Evolutionary conservation across 2,888 invertebrate genomes (phyloP), one percentile per base, ranked within the genome.

Genomic region (Pocota personata): DNA sequence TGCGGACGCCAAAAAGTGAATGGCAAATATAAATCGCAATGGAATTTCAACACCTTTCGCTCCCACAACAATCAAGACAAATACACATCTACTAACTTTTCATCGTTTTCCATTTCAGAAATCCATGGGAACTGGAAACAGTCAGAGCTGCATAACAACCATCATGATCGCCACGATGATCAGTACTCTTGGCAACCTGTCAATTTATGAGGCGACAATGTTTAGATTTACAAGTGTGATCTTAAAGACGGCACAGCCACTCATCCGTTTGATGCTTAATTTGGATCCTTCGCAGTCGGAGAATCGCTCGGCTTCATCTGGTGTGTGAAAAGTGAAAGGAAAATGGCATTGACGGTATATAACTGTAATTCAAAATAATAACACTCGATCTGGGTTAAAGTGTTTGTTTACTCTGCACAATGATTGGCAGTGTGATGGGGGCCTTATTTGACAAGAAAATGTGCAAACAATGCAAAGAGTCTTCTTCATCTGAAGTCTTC

Each of bases 171-270:
- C n/a, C n/a, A n/a, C n/a, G n/a, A n/a, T n/a, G n/a, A 73, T 73
- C 83, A 66, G 30, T 71, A 60, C 40, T 69, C 69, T 67, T 27
- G 46, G 40, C 30, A 57, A 57, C 16, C 72, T 80, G 80, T 80
- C 80, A 86, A 77, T 86, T 82, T 82, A 82, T 80, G 86, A 86
- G 60, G 76, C 57, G 79, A 76, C 80, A 86, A 76, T 60, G 73
- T 73, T 58, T 14, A 60, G 71, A 58, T 76, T 62, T 57, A 43
- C 48, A 69, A 84, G 64, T 58, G 37, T 32, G 84, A 86, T 80
- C 40, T 40, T 6, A 58, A 52, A 64, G n/a, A 12, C 32, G 71
- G 24, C 79, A 24, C n/a, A 50, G 57, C 32, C 67, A 40, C 21
- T 55, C 46, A n/a, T n/a, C n/a, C n/a, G n/a, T n/a, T n/a, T n/a